phyloP scores from a whole-genome alignment of 1,140 invertebrate species.

The Macrotrachela quadricornifera region DNA sequence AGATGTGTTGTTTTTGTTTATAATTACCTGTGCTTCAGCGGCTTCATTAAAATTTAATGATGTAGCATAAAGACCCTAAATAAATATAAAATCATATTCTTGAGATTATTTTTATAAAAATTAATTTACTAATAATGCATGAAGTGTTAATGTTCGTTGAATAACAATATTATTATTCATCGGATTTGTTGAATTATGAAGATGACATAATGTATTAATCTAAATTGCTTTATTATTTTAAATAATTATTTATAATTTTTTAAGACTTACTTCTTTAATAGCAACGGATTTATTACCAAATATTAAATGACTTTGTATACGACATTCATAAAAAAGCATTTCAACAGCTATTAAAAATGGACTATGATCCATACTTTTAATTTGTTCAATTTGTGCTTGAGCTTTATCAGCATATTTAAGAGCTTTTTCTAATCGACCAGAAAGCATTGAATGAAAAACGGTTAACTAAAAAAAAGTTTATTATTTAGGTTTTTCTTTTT shows the following conservation, averaged over 20 bases:
- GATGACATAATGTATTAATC: too few relatives aligned
- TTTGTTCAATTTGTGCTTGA: conserved; percentile 78
- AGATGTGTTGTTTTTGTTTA: too few relatives aligned
- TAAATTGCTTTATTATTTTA: too few relatives aligned
- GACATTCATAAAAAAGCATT: background rate
- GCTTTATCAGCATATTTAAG: conserved; percentile 96
- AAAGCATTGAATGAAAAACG: conserved; percentile 92
- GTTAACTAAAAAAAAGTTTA: conserved; percentile 50
- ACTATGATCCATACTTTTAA: conserved; percentile 47
- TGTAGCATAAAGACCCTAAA: conserved; percentile 72
- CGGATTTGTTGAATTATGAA: too few relatives aligned
- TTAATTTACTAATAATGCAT: conserved; percentile 43
- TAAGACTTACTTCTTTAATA: conserved; percentile 36
- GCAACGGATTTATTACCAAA: conserved; percentile 67
- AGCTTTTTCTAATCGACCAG: conserved; percentile 91
- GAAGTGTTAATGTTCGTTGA: conserved; percentile 28
- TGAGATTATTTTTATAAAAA: background rate
- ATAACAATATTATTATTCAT: too few relatives aligned
- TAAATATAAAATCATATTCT: background rate
- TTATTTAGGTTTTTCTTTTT: too few relatives aligned
- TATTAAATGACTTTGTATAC: background rate
- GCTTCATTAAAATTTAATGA: conserved; percentile 89
- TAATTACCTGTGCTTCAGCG: conserved; percentile 52
- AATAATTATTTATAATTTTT: background rate
- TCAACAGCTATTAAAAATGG: background rate